Percentiles rank a stretch among this genome's conserved stretches.
Conservation (phyloP, 2,888 invertebrate species). For the Dasypogon diadema region DNA sequence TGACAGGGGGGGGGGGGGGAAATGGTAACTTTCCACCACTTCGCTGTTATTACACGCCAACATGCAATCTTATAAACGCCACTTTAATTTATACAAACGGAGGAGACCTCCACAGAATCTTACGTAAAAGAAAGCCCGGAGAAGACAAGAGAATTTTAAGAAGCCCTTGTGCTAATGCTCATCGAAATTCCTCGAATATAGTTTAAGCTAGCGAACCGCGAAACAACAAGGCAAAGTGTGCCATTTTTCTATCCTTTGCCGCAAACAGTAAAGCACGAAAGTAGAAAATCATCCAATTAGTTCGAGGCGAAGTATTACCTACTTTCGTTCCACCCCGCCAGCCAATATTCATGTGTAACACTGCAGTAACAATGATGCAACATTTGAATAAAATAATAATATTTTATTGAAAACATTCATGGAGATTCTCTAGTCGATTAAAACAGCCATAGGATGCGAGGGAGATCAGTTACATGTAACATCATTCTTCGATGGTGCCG, state of each 20-base stretch:
- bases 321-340: not conserved
- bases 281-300: constrained; percentile 39
- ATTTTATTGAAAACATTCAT: constrained; percentile 9
- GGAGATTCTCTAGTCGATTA: constrained; percentile 13
- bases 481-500: constrained; percentile 54
- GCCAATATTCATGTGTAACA: too few relatives aligned
- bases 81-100: not conserved
- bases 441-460: constrained; percentile 48
- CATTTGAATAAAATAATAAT: not conserved
- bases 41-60: too few relatives aligned
- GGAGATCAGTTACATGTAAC: constrained; percentile 2
- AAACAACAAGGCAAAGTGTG: constrained; percentile 29
- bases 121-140: not conserved
- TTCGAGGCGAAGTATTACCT: constrained; percentile 35
- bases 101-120: not conserved
- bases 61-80: not conserved
- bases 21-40: too few relatives aligned
- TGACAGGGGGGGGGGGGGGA: too few relatives aligned
- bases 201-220: constrained; percentile 24
- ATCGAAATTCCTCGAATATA: constrained; percentile 20
- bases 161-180: constrained; percentile 27
- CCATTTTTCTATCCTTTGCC: constrained; percentile 27
- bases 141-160: constrained; percentile 6
- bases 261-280: constrained; percentile 2
- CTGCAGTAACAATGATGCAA: too few relatives aligned